Percentiles rank a stretch among this genome's conserved stretches.
Conservation (phyloP, 2,113 vertebrate genomes). For the Chaenocephalus aceratus region DNA sequence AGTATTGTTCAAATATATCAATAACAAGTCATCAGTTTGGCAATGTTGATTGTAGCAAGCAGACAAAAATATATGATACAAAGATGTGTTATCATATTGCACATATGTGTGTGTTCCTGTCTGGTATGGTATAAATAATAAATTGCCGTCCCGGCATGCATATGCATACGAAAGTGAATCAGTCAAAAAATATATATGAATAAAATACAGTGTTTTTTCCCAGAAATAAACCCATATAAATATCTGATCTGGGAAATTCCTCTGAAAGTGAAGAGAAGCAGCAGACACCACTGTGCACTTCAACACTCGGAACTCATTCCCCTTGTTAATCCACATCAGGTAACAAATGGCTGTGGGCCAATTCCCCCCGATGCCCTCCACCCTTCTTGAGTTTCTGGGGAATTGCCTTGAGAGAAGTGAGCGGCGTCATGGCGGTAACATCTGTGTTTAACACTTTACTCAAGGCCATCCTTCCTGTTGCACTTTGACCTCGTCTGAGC, state of each 20-base stretch:
- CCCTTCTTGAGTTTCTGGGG: constrained; percentile 47
- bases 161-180: not conserved
- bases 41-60: not conserved
- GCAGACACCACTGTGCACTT: constrained; percentile 12
- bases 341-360: constrained; percentile 41
- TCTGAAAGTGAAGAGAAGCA: constrained; percentile 5
- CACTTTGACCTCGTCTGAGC: not conserved
- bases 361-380: constrained; percentile 38
- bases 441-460: constrained; percentile 1
- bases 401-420: constrained; percentile 24
- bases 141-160: not conserved
- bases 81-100: too few relatives aligned
- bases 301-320: constrained; percentile 44
- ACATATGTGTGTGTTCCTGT: not conserved
- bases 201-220: not conserved
- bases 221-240: constrained; percentile 31
- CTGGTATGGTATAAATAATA: not conserved
- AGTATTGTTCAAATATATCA: too few relatives aligned
- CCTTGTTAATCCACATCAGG: constrained; percentile 59
- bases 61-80: not conserved
- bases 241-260: constrained; percentile 60
- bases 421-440: not conserved
- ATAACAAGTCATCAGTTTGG: not conserved
- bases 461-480: not conserved
- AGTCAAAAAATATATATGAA: not conserved